Evolutionary conservation across 2,113 vertebrate genomes (phyloP).

Genomic region (Ceuthmochares aereus): DNA sequence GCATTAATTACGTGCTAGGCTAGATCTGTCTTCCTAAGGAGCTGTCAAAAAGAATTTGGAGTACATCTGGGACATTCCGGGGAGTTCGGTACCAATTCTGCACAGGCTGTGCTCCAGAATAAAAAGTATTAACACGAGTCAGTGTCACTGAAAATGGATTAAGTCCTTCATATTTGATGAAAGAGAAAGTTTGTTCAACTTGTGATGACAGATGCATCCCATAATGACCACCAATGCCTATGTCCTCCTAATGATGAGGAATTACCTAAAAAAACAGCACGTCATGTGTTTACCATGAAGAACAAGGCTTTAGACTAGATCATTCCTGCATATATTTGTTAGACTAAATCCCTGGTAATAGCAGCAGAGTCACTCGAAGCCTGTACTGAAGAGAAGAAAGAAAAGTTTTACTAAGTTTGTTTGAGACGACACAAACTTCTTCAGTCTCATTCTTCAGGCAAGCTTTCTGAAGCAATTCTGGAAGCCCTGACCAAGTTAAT

Average conservation of each 20-base stretch:
- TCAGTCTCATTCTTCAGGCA: neutral
- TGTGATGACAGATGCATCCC: neutral
- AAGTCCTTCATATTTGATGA: neutral
- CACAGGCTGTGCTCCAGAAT: neutral
- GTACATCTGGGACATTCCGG: neutral
- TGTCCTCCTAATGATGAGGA: neutral
- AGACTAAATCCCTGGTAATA: neutral
- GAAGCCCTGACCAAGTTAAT: neutral
- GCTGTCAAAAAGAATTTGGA: slow-evolving; percentile 52
- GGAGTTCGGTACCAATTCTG: neutral
- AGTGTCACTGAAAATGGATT: neutral
- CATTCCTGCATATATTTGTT: neutral
- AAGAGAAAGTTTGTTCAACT: neutral
- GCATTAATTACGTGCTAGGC: slow-evolving; percentile 70
- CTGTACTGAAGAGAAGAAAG: neutral
- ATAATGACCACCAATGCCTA: neutral
- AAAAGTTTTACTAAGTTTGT: neutral
- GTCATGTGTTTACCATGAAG: neutral
- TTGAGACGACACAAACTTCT: neutral
- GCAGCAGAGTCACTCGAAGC: neutral
- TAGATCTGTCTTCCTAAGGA: slow-evolving; percentile 44
- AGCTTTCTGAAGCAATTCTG: neutral
- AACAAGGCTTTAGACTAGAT: neutral
- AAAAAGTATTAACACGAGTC: neutral
- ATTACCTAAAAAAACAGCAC: neutral